Evolutionary conservation across 2,888 invertebrate species (phyloP), one percentile per base, ranked within the genome.

Genomic region (Papilio demoleus): DNA sequence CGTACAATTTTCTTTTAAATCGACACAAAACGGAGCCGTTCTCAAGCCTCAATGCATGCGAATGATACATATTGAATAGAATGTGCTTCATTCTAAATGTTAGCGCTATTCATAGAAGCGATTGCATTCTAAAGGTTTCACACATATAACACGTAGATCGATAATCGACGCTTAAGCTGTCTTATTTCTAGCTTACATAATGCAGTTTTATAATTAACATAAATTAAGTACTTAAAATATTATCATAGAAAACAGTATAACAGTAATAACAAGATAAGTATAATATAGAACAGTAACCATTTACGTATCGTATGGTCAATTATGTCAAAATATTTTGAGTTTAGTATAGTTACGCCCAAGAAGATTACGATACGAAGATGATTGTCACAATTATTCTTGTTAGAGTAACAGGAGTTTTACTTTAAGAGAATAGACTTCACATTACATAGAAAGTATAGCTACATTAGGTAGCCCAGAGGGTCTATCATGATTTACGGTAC

Each of bases 101-200:
- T 81, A 79, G 76, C 75, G 76, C 77, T 84, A 82, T 81, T 79
- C 76, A 82, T 81, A 80, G 80, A 74, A 69, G 70, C 70, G 71
- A 73, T 72, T 77, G 82, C 81, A 80, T 77, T 83, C 78, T 75
- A 71, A 71, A 76, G 84, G 83, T 80, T 85, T 84, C 84, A 68
- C 75, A 81, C 82, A 81, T 79, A 76, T 74, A 66, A 31, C 42
- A 53, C 56, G 40, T 56, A 11, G 40, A 77, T 66, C 59, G 45
- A 38, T 56, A 22, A 36, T 59, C 61, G 34, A 36, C 40, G 58
- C 27, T 50, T 50, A 61, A 34, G n/a, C 31, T 17, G 56, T 34
- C 22, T 24, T n/a, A 9, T 31, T 9, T 2, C 4, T 27, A 24
- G 0, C 24, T 53, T 53, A n/a, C 22, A 45, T 53, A 53, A 53